Percentiles rank a stretch among this genome's conserved stretches.
Conservation (phyloP, 2,797 vertebrate genomes). For the Rhinogobio ventralis region DNA sequence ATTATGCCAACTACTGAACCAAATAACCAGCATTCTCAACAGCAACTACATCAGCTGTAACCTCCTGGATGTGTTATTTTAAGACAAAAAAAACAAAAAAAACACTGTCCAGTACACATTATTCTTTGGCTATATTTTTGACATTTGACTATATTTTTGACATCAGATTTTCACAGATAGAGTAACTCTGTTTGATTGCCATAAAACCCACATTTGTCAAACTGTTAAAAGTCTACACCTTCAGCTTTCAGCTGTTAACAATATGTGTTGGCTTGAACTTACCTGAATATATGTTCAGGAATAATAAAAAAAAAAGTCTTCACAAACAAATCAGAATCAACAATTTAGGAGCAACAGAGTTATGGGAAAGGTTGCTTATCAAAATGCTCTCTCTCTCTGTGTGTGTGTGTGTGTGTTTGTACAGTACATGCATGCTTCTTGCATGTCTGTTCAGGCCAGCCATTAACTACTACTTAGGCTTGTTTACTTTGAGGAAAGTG, state of each 20-base stretch:
- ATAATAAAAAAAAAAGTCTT: too few species aligned
- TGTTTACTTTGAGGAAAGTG: constrained; percentile 31
- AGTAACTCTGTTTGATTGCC: neutral
- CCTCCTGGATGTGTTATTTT: neutral
- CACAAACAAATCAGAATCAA: too few species aligned
- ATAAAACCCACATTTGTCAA: neutral
- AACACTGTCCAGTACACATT: neutral
- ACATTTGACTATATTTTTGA: neutral
- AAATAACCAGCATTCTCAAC: neutral
- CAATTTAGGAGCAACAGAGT: too few species aligned
- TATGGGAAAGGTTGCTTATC: too few species aligned
- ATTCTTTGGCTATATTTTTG: neutral
- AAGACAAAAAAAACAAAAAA: neutral
- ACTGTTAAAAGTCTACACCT: neutral
- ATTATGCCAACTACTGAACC: neutral
- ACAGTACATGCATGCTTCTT: neutral
- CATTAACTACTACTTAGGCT: constrained; percentile 8
- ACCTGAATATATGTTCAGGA: neutral
- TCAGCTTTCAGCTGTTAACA: neutral
- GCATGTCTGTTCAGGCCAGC: neutral
- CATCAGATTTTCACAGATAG: too few species aligned
- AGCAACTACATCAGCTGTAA: neutral
- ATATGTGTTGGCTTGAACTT: neutral
- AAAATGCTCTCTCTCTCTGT: too few species aligned
- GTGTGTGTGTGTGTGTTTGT: too few species aligned